These are phyloP conservation scores for Thymallus thymallus DNA, from an alignment of 2,113 vertebrate genomes.

Conservation along the genomic window DNA sequence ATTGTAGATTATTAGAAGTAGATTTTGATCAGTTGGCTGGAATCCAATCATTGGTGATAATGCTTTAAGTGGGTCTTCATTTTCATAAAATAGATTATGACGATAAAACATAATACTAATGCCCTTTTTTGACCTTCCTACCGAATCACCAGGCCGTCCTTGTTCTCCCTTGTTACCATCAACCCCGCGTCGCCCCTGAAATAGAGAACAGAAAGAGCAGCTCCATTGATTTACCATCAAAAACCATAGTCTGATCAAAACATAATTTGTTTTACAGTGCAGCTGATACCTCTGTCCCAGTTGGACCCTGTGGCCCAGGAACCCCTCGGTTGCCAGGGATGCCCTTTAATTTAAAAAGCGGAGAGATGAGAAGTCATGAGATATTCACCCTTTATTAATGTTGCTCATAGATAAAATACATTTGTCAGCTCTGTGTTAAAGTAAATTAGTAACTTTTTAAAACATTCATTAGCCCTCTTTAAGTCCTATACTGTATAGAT, in stretches of 20 bases:
- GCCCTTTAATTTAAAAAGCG: slow-evolving; percentile 72
- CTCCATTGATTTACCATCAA: background rate
- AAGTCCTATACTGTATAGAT: no score
- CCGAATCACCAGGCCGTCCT: slow-evolving; percentile 82
- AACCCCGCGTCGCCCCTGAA: slow-evolving; percentile 80
- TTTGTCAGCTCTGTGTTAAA: no score
- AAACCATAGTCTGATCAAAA: background rate
- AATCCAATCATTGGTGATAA: background rate
- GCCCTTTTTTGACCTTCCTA: slow-evolving; percentile 68
- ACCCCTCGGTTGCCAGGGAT: slow-evolving; percentile 81
- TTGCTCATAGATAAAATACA: no score
- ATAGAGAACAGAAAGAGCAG: slow-evolving; percentile 34
- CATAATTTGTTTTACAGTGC: background rate
- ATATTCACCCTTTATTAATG: no score
- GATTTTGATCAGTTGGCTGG: background rate
- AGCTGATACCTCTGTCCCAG: slow-evolving; percentile 81
- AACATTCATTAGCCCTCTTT: no score
- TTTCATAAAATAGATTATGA: background rate
- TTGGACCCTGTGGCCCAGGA: slow-evolving; percentile 79
- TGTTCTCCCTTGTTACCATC: slow-evolving; percentile 86
- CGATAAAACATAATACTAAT: slow-evolving; percentile 18
- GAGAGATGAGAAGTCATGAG: background rate
- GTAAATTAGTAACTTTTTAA: no score
- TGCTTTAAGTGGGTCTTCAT: background rate
- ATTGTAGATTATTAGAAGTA: background rate